These are phyloP conservation scores for Malurus alboscapulatus DNA, from an alignment of 2,113 vertebrate genomes.

Conservation along the genomic window DNA sequence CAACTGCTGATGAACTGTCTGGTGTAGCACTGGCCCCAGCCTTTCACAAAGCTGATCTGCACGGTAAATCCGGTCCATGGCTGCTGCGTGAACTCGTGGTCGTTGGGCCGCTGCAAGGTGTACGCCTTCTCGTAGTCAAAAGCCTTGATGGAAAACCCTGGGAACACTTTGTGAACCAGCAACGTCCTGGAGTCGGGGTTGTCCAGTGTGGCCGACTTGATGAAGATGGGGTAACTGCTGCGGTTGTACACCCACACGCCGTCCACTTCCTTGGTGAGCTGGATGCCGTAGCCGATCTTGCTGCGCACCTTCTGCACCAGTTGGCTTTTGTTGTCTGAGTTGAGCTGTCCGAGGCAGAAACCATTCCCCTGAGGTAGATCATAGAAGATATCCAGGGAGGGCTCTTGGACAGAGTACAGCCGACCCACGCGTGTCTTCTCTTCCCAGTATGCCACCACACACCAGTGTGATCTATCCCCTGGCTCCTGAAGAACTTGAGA, in stretches of 20 bases:
- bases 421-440: conserved; percentile 95
- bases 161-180: conserved; percentile 97
- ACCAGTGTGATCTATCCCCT: conserved; percentile 93
- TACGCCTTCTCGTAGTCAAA: conserved; percentile 97
- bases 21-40: conserved; percentile 99
- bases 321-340: conserved; percentile 95
- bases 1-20: conserved; percentile 99
- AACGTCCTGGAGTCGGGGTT: conserved; percentile 97
- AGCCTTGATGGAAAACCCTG: conserved; percentile 98
- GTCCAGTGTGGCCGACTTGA: conserved; percentile 99
- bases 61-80: conserved; percentile 96
- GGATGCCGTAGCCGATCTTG: conserved; percentile 97
- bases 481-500: conserved; percentile 92
- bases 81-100: conserved; percentile 97
- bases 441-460: conserved; percentile 99
- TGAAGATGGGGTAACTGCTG: conserved; percentile 98
- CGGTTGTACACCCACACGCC: conserved; percentile 99
- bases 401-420: conserved; percentile 97
- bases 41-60: conserved; percentile 99
- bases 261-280: conserved; percentile 92
- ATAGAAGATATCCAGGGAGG: conserved; percentile 99
- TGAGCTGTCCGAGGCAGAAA: conserved; percentile 97
- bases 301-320: conserved; percentile 96
- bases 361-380: conserved; percentile 99
- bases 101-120: conserved; percentile 93